These are phyloP conservation scores for Ageneiosus marmoratus DNA, from an alignment of 2,113 vertebrate genomes.

Conservation along the genomic window DNA sequence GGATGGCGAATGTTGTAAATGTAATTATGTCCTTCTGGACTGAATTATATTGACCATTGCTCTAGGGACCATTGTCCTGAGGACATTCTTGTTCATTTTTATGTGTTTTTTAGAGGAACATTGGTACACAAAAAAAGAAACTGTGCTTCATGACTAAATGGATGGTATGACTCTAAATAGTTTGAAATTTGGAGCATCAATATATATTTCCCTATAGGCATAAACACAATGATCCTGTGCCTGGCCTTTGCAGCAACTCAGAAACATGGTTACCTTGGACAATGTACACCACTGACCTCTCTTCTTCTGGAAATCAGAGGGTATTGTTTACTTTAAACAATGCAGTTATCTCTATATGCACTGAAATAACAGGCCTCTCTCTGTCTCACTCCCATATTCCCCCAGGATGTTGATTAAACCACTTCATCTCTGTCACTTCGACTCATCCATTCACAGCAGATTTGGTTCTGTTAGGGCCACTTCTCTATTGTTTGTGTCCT, in stretches of 20 bases:
- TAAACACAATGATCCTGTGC: neutral
- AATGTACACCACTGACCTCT: constrained; percentile 19
- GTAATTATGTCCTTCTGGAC: constrained; percentile 3
- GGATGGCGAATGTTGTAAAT: neutral
- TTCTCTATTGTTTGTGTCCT: constrained; percentile 39
- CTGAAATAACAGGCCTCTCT: constrained; percentile 6
- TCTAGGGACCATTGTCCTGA: neutral
- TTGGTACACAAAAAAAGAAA: neutral
- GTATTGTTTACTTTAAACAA: constrained; percentile 40
- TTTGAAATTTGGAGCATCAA: neutral
- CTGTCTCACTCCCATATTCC: constrained; percentile 12
- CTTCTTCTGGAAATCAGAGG: constrained; percentile 9
- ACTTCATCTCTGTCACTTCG: constrained; percentile 56
- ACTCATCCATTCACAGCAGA: constrained; percentile 39
- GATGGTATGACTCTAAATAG: neutral
- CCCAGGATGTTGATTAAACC: constrained; percentile 54
- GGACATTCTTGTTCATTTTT: neutral
- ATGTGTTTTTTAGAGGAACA: neutral
- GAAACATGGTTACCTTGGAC: constrained; percentile 29
- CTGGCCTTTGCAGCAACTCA: neutral
- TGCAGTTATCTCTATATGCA: constrained; percentile 46
- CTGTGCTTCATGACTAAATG: constrained; percentile 8
- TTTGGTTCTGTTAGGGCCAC: constrained; percentile 19
- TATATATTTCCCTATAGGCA: constrained; percentile 6
- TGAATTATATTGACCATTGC: neutral